Conservation (phyloP, 2,797 vertebrate species). For the Onychomys arenicola region DNA sequence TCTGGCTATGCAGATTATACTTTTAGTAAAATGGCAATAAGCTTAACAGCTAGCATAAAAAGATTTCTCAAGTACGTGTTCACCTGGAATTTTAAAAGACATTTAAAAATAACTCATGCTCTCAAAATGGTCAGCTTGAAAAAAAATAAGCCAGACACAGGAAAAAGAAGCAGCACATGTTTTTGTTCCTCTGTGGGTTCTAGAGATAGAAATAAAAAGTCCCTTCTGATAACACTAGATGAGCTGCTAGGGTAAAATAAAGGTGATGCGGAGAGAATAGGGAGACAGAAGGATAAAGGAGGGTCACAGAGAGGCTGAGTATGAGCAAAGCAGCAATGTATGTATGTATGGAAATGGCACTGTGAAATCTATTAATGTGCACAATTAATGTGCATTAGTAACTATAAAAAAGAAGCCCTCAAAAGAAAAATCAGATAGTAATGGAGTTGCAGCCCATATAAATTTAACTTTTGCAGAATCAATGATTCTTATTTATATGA, state of each 20-base stretch:
- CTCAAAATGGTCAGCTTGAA: neutral
- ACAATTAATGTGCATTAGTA: neutral
- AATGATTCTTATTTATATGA: conserved; percentile 14
- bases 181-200: neutral
- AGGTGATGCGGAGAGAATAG: neutral
- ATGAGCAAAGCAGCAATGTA: neutral
- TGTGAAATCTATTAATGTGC: neutral
- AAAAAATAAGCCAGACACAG: neutral
- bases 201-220: neutral
- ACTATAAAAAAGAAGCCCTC: neutral
- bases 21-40: neutral
- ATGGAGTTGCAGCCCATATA: conserved; percentile 17
- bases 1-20: neutral
- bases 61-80: conserved; percentile 33
- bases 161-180: neutral
- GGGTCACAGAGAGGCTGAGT: neutral
- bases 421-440: conserved; percentile 49
- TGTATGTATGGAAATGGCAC: neutral
- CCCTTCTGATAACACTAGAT: neutral
- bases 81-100: conserved; percentile 21
- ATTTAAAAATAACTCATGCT: conserved; percentile 53
- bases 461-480: conserved; percentile 51
- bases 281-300: neutral
- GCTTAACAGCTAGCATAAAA: conserved; percentile 14
- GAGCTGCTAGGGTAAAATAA: neutral